Evolutionary conservation across 2,888 invertebrate species (phyloP).

Genomic region (Nemotelus pantherinus): DNA sequence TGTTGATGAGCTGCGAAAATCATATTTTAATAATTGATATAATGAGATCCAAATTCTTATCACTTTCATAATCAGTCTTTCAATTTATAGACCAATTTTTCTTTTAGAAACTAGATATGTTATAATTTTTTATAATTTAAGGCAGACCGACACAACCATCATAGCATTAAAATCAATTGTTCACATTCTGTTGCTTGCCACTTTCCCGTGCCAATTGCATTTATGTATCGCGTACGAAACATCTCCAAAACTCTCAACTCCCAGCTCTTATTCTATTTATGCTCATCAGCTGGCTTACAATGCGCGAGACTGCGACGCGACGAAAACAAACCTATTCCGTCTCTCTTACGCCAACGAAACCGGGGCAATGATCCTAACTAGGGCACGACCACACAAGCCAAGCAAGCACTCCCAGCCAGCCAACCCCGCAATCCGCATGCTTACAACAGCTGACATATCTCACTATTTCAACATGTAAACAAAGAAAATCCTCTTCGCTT

Average conservation of each 20-base stretch:
- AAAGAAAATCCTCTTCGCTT: background rate
- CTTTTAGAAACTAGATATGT: too few relatives aligned
- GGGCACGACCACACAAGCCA: conserved; percentile 27
- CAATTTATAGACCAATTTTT: too few relatives aligned
- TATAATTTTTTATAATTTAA: too few relatives aligned
- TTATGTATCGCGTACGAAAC: background rate
- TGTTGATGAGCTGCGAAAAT: too few relatives aligned
- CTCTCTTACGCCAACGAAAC: conserved; percentile 16
- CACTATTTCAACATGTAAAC: conserved; percentile 4
- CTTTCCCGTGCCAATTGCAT: background rate
- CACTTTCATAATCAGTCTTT: too few relatives aligned
- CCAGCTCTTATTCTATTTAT: conserved; percentile 41
- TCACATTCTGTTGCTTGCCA: background rate
- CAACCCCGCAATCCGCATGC: background rate
- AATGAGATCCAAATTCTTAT: too few relatives aligned
- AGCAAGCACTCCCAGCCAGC: background rate
- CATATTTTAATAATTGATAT: too few relatives aligned
- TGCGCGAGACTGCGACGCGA: conserved; percentile 42
- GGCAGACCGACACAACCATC: too few relatives aligned
- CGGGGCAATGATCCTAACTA: conserved; percentile 38
- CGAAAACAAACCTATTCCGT: conserved; percentile 45
- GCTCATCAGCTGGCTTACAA: conserved; percentile 47
- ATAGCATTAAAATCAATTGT: too few relatives aligned
- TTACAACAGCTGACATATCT: conserved; percentile 9
- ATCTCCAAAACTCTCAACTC: background rate